These are phyloP conservation scores for Agrochola litura DNA, from an alignment of 2,888 invertebrate species.

Conservation along the genomic window DNA sequence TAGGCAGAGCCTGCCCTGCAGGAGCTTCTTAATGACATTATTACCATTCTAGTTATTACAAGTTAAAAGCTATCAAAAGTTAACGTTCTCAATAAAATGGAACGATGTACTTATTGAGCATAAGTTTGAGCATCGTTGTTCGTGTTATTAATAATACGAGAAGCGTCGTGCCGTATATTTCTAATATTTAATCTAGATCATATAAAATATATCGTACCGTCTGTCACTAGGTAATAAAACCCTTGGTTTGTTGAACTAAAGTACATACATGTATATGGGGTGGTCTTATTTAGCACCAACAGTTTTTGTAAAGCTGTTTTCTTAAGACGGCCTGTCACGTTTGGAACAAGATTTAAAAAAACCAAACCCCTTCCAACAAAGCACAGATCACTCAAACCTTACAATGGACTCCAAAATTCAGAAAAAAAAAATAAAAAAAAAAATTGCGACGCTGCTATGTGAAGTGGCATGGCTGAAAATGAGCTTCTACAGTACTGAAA, in stretches of 20 bases:
- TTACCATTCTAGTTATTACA: not conserved
- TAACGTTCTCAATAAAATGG: not conserved
- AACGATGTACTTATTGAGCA: no score
- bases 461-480: no score
- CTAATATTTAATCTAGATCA: slow-evolving; percentile 50
- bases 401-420: not conserved
- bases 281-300: no score
- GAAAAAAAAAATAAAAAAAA: no score
- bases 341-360: no score
- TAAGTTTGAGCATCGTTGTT: slow-evolving; percentile 25
- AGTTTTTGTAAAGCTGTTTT: no score
- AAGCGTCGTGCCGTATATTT: slow-evolving; percentile 33
- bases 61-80: not conserved
- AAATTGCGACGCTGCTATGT: not conserved
- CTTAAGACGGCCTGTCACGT: no score
- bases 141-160: slow-evolving; percentile 37
- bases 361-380: not conserved
- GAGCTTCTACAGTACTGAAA: not conserved
- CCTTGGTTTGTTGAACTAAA: slow-evolving; percentile 3
- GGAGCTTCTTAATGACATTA: no score
- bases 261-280: not conserved
- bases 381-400: not conserved
- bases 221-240: slow-evolving; percentile 24
- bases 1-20: no score
- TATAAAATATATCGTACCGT: slow-evolving; percentile 32